A percentile compares a stretch with the other conserved stretches of the same genome.
Conservation (phyloP, 2,113 vertebrate genomes). For the Pomatorhinus ruficollis region DNA sequence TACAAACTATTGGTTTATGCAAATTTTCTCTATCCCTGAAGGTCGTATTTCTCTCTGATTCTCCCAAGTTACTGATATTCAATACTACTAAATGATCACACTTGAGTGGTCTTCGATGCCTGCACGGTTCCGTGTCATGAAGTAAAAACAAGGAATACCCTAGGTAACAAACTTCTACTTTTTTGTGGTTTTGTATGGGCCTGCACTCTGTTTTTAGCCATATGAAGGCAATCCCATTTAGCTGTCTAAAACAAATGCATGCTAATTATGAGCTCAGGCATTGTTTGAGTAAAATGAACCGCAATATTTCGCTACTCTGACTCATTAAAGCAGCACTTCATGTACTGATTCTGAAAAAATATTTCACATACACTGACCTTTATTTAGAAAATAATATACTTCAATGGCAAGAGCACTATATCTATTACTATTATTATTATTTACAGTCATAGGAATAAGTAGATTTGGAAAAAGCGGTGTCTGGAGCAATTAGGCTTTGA, state of each 20-base stretch:
- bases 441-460: background rate
- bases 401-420: background rate
- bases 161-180: background rate
- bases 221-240: background rate
- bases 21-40: background rate
- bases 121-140: background rate
- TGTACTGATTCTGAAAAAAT: background rate
- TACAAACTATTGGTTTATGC: background rate
- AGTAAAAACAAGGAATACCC: background rate
- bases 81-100: background rate
- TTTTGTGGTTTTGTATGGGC: background rate
- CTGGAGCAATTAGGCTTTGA: background rate
- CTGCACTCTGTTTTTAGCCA: background rate
- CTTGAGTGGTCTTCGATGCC: background rate
- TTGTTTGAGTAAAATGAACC: background rate
- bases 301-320: background rate
- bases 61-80: background rate
- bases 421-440: background rate
- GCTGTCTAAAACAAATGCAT: background rate
- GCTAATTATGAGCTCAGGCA: background rate
- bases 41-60: background rate
- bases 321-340: background rate
- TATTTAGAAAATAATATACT: background rate
- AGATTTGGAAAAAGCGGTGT: background rate
- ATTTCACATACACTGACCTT: background rate